These are phyloP conservation scores for Colossoma macropomum DNA, from an alignment of 2,113 vertebrate genomes.

Conservation along the genomic window DNA sequence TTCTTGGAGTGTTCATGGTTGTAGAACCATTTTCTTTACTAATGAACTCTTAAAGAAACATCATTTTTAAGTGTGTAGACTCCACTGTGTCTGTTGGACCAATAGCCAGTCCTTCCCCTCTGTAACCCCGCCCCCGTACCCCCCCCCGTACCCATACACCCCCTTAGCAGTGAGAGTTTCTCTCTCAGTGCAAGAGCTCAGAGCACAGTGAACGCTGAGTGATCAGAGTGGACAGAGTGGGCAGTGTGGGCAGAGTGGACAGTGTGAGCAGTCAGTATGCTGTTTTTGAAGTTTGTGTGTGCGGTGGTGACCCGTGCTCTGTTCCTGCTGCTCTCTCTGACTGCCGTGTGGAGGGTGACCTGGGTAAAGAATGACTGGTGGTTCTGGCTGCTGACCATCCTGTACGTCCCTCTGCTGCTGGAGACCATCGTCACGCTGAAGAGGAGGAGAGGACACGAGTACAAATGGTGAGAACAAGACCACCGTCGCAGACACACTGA, in stretches of 20 bases:
- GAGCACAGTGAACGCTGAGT: neutral
- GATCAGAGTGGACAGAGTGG: neutral
- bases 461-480: slow-evolving; percentile 88
- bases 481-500: no score
- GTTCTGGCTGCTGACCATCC: slow-evolving; percentile 88
- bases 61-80: slow-evolving; percentile 34
- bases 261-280: slow-evolving; percentile 64
- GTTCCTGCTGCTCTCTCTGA: slow-evolving; percentile 85
- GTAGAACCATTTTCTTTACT: no score
- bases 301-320: slow-evolving; percentile 84
- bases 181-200: neutral
- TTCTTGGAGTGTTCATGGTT: no score
- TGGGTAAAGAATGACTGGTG: slow-evolving; percentile 76
- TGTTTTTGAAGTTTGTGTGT: slow-evolving; percentile 77
- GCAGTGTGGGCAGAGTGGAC: neutral
- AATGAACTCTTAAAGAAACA: no score
- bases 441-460: slow-evolving; percentile 86
- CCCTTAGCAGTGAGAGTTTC: no score
- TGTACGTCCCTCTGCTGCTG: slow-evolving; percentile 83
- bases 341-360: slow-evolving; percentile 87
- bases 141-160: no score
- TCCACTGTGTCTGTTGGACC: neutral
- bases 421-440: slow-evolving; percentile 88
- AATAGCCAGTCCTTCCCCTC: no score
- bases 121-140: no score